Evolutionary conservation across 2,888 invertebrate species (phyloP), one percentile per base, ranked within the genome.

Genomic region (Alcis repandata): DNA sequence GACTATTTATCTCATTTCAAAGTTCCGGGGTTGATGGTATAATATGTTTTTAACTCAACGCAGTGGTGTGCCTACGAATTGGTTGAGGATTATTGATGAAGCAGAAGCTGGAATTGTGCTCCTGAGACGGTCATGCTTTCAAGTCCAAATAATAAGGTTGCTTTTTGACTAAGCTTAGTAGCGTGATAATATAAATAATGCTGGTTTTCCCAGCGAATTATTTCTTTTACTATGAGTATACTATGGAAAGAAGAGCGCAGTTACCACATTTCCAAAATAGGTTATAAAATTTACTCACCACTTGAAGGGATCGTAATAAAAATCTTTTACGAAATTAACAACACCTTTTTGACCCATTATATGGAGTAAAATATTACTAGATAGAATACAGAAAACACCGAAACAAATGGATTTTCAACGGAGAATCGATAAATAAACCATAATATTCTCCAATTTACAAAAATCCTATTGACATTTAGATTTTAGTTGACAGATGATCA

Each of bases 221-320:
- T 27, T 27, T 27, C 27, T 27, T 6, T 27, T 6, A n/a, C n/a
- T n/a, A n/a, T 1, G 20, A 20, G 20, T 46, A 13, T 46, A 13
- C n/a, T n/a, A 27, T 27, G n/a, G 11, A 10, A 27, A 11, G 33
- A 51, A 63, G 53, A 40, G 33, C 61, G 63, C 59, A 71, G 59
- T 52, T 59, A 67, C 58, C 75, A 79, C 74, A 78, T 76, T 79
- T 75, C 36, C 13, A 41, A 7, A 53, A 64, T 73, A 43, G 48
- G 48, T 49, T 49, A 49, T 15, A 48, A 20, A 10, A 2, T 11
- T 1, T 65, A 88, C 93, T 94, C 89, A 96, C 97, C 97, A 97
- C 93, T 96, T 96, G 76, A 96, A 97, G 64, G 96, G 96, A 84
- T 97, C 96, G 79, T 95, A 90, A 79, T 97, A 97, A 65, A 97